Evolutionary conservation across 2,888 invertebrate genomes (phyloP), one percentile per base, ranked within the genome.

Genomic region (Lepidochrysops patricia): DNA sequence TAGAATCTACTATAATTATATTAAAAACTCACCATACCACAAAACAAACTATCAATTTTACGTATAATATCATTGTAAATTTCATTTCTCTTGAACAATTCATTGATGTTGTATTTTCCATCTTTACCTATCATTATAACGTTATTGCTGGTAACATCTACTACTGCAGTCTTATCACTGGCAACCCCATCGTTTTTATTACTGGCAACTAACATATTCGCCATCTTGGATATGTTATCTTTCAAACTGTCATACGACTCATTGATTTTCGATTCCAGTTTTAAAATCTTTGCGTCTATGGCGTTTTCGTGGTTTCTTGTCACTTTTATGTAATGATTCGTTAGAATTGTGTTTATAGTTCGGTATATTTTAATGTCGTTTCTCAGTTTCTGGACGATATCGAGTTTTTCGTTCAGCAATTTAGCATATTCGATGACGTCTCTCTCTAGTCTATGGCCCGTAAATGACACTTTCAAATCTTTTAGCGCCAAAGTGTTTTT

Each of bases 301-400:
- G 70, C 75, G 34, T 73, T 79, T 62, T 88, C 88, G 61, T 86
- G 82, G 26, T 86, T 77, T 70, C 72, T 79, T 0, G 85, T 89
- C 54, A 82, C 76, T 71, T 86, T 88, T 48, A 88, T 78, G 13
- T 88, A 88, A 66, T 88, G 86, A 49, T 88, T 87, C 0, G 87
- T 86, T n/a, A 89, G 58, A 12, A 89, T 82, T 0, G 89, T 87
- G 61, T 89, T 89, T 1, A 89, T 82, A 0, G 89, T 87, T 77
- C 75, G 80, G 52, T 82, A 89, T 67, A 88, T 85, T 78, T 86
- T 89, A 0, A 89, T 87, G 57, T 89, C 89, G 71, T 81, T 88
- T 61, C 89, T 71, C 57, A 89, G 67, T 72, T 87, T 88, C 61
- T 83, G 75, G 0, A 89, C 82, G 0, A 84, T 70, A 34, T 88